These are phyloP conservation scores for Opisthograptis luteolata DNA, from an alignment of 2,888 invertebrate genomes.

Conservation along the genomic window DNA sequence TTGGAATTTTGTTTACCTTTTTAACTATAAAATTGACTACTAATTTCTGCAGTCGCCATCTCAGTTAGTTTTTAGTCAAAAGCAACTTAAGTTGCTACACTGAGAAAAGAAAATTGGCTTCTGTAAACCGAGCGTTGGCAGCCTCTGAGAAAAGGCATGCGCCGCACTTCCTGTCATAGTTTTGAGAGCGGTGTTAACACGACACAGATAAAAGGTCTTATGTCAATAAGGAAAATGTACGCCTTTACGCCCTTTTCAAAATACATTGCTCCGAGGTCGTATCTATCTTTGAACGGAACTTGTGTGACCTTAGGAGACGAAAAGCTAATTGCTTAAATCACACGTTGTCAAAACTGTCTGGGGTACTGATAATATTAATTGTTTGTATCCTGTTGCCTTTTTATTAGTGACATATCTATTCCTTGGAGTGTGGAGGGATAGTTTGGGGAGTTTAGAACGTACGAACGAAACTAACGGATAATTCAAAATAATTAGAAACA, in stretches of 20 bases:
- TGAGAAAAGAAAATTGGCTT: constrained; percentile 9
- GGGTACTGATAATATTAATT: constrained; percentile 40
- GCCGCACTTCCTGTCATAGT: constrained; percentile 76
- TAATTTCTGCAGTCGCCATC: too few relatives aligned
- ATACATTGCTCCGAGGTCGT: constrained; percentile 58
- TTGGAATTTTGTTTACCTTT: too few relatives aligned
- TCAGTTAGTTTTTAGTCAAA: too few relatives aligned
- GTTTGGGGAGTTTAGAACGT: too few relatives aligned
- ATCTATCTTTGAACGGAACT: constrained; percentile 63
- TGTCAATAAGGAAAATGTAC: constrained; percentile 49
- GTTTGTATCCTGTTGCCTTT: constrained; percentile 36
- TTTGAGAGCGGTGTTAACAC: constrained; percentile 62
- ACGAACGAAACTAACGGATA: too few relatives aligned
- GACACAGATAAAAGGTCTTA: constrained; percentile 57
- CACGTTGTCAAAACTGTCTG: constrained; percentile 49
- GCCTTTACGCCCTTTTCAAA: constrained; percentile 56
- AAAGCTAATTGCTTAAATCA: constrained; percentile 71
- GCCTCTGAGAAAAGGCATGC: constrained; percentile 74
- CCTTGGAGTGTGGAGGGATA: too few relatives aligned
- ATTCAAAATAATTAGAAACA: too few relatives aligned
- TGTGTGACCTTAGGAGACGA: constrained; percentile 75
- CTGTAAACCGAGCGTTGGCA: constrained; percentile 48
- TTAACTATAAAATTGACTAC: too few relatives aligned
- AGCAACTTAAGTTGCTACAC: neutral
- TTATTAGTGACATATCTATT: neutral